Percentiles rank a stretch among this genome's conserved stretches.
phyloP scores from a whole-genome alignment of 2,797 vertebrate genomes.

The Poecilia gillii region DNA sequence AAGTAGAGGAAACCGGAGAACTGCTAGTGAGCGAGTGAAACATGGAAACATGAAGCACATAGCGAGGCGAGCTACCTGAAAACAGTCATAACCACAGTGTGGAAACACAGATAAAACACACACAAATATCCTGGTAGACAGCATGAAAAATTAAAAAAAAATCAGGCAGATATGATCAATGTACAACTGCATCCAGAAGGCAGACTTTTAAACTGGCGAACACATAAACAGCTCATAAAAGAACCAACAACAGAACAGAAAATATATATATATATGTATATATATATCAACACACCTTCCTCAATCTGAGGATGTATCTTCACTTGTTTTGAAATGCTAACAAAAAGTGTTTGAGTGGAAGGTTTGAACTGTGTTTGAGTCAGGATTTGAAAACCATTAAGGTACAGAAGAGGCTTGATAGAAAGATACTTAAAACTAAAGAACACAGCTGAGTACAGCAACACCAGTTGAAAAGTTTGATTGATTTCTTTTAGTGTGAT shows the following conservation, averaged over 20 bases:
- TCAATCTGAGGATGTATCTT: conserved; percentile 82
- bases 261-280: conserved; percentile 52
- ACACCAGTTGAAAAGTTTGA: conserved; percentile 41
- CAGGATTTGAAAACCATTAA: conserved; percentile 82
- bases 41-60: neutral
- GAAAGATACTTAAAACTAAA: conserved; percentile 59
- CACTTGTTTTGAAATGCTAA: conserved; percentile 57
- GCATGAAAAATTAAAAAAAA: conserved; percentile 34
- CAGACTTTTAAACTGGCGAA: conserved; percentile 55
- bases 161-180: conserved; percentile 52
- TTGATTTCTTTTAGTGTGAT: conserved; percentile 37
- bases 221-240: conserved; percentile 34
- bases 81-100: conserved; percentile 27
- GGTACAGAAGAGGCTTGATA: conserved; percentile 80
- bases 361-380: conserved; percentile 58
- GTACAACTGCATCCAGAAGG: conserved; percentile 59
- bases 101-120: conserved; percentile 23
- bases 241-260: conserved; percentile 49
- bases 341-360: conserved; percentile 28
- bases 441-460: conserved; percentile 34
- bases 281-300: conserved; percentile 62
- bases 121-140: conserved; percentile 27
- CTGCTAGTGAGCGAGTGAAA: conserved; percentile 10
- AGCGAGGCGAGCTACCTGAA: conserved; percentile 33
- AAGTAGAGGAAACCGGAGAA: conserved; percentile 34